Evolutionary conservation across 2,113 vertebrate genomes (phyloP), one percentile per base, ranked within the genome.

Genomic region (Macaca mulatta): DNA sequence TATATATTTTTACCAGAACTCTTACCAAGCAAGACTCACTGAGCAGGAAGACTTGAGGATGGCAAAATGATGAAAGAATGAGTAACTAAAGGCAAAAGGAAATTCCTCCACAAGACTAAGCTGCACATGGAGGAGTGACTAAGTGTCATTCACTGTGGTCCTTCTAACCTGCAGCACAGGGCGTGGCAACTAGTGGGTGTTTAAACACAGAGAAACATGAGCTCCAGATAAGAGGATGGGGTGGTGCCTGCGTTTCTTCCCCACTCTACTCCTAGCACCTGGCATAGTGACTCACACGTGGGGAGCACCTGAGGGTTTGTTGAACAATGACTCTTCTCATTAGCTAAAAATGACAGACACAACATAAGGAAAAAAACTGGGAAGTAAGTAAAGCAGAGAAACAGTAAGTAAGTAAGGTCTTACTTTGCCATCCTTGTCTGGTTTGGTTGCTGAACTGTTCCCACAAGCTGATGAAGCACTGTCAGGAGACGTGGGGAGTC

Each of bases 361-460:
- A 74, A 67, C 11, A 22, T 16, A 17, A 32, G 61, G 32, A 64
- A 12, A 64, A 64, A 64, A 64, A 64, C 27, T 30, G 61, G 27
- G 27, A 64, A 64, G 61, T 64, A 64, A 6, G 27, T 64, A 30
- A 45, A 27, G 61, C 22, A 93, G 20, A 61, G 0, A 94, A 57
- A 38, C n/a, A 94, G 94, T 30, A 64, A 64, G 59, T 59, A 3
- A 25, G 25, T 12, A 12, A 64, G 30, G 30, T 79, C 98, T 86
- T 92, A 99, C 99, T 99, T 99, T 99, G 97, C 98, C 95, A 43
- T 99, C 99, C 97, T 99, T 99, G 94, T 99, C 99, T 97, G 99
- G 98, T 98, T 99, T 99, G 98, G 98, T 98, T 82, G 98, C 95
- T 59, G 98, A 97, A 90, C 98, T 96, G 57, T 93, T 97, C 96